These are phyloP conservation scores for Nannoperca australis DNA, from an alignment of 2,797 vertebrate genomes.

Conservation along the genomic window DNA sequence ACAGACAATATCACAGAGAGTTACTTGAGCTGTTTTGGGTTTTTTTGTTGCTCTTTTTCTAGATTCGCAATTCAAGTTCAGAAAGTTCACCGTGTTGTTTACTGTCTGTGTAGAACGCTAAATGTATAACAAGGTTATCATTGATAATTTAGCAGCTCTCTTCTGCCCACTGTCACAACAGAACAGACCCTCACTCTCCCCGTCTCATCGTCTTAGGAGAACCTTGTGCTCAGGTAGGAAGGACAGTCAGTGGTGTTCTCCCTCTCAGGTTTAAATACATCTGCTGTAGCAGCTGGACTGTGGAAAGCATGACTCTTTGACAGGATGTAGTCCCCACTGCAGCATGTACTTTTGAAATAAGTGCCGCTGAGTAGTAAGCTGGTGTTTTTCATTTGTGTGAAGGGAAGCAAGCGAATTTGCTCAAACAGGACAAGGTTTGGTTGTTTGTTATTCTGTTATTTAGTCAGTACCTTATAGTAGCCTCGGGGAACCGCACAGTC, in stretches of 20 bases:
- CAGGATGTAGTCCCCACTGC: constrained; percentile 27
- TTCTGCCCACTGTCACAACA: constrained; percentile 29
- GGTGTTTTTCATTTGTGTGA: constrained; percentile 66
- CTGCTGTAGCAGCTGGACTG: constrained; percentile 40
- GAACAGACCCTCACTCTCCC: constrained; percentile 24
- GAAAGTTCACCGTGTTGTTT: constrained; percentile 47
- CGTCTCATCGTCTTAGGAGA: constrained; percentile 60
- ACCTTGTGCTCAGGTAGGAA: constrained; percentile 59
- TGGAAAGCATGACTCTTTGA: constrained; percentile 46
- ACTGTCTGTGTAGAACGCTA: constrained; percentile 43
- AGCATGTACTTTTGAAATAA: constrained; percentile 33
- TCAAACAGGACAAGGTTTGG: constrained; percentile 23
- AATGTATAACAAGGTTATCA: constrained; percentile 60
- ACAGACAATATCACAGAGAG: constrained; percentile 69
- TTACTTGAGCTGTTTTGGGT: constrained; percentile 63
- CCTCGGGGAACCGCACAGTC: constrained; percentile 48
- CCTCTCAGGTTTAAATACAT: constrained; percentile 21
- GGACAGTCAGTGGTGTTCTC: constrained; percentile 23
- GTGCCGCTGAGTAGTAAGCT: constrained; percentile 56
- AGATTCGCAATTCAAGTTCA: constrained; percentile 59
- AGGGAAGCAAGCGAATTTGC: constrained; percentile 42
- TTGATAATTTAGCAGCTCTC: constrained; percentile 55
- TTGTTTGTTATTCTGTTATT: constrained; percentile 39
- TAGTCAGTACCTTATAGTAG: constrained; percentile 39
- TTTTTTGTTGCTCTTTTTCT: constrained; percentile 56